Evolutionary conservation across 2,797 vertebrate genomes (phyloP).

Genomic region (Philypnodon macrostomus): DNA sequence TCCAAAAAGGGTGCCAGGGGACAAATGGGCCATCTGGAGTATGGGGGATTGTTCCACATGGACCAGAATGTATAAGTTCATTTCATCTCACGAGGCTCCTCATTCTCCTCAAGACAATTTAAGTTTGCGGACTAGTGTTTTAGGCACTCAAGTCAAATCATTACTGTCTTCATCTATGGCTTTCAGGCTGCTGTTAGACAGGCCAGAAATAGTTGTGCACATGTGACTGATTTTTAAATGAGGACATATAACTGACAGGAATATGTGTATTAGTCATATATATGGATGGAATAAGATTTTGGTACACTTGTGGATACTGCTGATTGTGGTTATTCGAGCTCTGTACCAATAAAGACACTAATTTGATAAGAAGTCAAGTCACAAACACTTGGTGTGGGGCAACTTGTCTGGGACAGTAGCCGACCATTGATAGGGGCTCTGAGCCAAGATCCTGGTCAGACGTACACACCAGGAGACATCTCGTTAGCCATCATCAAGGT

Average conservation of each 20-base stretch:
- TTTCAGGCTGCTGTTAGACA: constrained; percentile 38
- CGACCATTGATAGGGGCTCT: too few relatives aligned
- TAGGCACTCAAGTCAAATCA: constrained; percentile 24
- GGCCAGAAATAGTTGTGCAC: constrained; percentile 22
- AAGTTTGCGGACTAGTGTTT: constrained; percentile 25
- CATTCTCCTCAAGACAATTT: constrained; percentile 34
- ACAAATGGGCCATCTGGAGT: constrained; percentile 51
- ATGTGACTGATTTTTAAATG: constrained; percentile 41
- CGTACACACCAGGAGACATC: too few relatives aligned
- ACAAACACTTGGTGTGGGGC: too few relatives aligned
- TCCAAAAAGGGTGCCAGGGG: constrained; percentile 29
- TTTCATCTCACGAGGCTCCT: constrained; percentile 25
- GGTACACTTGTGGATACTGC: constrained; percentile 9
- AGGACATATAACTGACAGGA: constrained; percentile 34
- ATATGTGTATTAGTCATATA: constrained; percentile 31
- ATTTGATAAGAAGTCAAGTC: too few relatives aligned
- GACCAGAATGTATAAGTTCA: constrained; percentile 34
- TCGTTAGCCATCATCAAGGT: too few relatives aligned
- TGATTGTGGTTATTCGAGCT: not conserved
- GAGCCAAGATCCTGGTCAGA: too few relatives aligned
- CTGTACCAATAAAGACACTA: not conserved
- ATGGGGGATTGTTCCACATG: constrained; percentile 38
- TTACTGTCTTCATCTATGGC: constrained; percentile 36
- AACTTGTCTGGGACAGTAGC: too few relatives aligned
- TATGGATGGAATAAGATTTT: constrained; percentile 31